Base-by-base conservation (phyloP, 2,113 vertebrate genomes). In the Osmerus mordax region DNA sequence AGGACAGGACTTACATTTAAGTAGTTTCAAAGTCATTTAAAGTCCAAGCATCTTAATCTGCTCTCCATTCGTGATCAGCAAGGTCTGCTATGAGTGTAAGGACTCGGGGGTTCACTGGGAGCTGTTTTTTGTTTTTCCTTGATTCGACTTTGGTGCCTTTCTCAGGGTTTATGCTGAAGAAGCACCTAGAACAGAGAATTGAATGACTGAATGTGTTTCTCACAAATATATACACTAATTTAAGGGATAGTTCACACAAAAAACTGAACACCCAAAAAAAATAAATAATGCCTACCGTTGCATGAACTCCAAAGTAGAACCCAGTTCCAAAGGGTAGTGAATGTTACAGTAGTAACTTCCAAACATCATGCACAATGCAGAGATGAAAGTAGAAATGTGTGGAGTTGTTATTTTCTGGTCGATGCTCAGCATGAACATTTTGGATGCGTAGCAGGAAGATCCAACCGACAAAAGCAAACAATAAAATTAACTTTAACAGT, bases 101-200 rank as follows among this genome's bases (percentile, higher is more conserved):
- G 54, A 85, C 76, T 76, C 71, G 67, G 29, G 73, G 70, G 53
- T 78, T 80, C 32, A 78, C 73, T n/a, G 67, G 3, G 9, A 71
- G 73, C 25, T 64, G 62, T 52, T 78, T 77, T 36, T 69, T 82
- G 61, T 74, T 72, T 23, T 75, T 78, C 25, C 77, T 3, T 28
- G 25, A 74, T 58, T 82, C 67, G 15, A 76, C 74, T 68, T 83
- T 79, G 69, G 78, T 84, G 29, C 78, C 80, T 47, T 63, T 84
- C 36, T 78, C 78, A 4, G 83, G 78, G 41, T 82, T 82, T 21
- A 84, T 80, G 59, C 6, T 74, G 75, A 78, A 78, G 66, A 85
- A 82, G 67, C 70, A 78, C 77, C 73, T 73, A 36, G 25, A 79
- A 72, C 25, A 67, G 32, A 78, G 28, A 19, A 71, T 66, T 58